Evolutionary conservation across 2,888 invertebrate genomes (phyloP).

Genomic region (Sepiola atlantica): DNA sequence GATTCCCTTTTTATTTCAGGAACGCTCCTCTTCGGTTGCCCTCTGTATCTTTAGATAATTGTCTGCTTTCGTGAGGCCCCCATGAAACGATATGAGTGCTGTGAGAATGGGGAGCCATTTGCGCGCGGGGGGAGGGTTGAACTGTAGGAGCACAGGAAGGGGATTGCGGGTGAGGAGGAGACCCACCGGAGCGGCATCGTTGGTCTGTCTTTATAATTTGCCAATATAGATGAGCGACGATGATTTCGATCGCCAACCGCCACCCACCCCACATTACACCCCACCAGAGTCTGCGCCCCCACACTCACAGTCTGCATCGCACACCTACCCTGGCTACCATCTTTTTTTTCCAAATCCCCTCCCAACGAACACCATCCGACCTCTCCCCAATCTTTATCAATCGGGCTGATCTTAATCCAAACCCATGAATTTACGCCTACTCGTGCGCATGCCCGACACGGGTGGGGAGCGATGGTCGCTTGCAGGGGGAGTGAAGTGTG

Average conservation of each 20-base stretch:
- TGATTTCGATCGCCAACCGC: neutral
- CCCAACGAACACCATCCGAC: neutral
- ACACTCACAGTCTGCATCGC: neutral
- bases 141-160: too few relatives aligned
- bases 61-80: slow-evolving; percentile 16
- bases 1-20: neutral
- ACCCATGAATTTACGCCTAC: slow-evolving; percentile 32
- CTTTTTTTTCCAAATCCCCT: neutral
- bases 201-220: slow-evolving; percentile 32
- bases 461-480: neutral
- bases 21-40: slow-evolving; percentile 9
- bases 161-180: neutral
- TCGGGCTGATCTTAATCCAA: slow-evolving; percentile 32
- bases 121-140: neutral
- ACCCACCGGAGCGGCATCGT: neutral
- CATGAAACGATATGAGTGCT: slow-evolving; percentile 16
- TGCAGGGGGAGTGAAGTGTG: neutral
- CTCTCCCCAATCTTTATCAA: neutral
- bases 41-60: slow-evolving; percentile 22
- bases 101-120: neutral
- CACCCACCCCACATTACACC: neutral
- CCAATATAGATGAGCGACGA: slow-evolving; percentile 22
- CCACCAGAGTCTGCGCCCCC: neutral
- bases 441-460: neutral
- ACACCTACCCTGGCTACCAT: neutral